Percentiles rank a stretch among this genome's conserved stretches.
Conservation (phyloP, 2,113 vertebrate genomes). For the Brachypteracias leptosomus region DNA sequence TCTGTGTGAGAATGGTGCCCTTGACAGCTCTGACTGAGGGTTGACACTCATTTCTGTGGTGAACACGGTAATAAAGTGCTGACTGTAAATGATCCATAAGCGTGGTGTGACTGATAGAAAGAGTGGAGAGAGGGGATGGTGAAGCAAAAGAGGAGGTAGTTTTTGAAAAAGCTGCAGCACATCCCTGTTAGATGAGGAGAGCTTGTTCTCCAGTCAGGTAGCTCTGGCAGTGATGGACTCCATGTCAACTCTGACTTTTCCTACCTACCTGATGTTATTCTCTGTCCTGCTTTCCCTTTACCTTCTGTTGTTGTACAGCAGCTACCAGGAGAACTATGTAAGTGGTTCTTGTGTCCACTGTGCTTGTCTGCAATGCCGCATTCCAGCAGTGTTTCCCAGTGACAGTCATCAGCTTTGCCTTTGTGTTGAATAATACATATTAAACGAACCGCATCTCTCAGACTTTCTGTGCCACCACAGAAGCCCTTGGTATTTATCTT, state of each 20-base stretch:
- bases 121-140: not conserved
- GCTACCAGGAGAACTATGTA: not conserved
- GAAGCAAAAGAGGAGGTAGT: not conserved
- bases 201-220: not conserved
- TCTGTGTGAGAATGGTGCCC: not conserved
- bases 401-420: not conserved
- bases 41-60: not conserved
- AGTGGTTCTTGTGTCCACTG: not conserved
- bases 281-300: not conserved
- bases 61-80: not conserved
- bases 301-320: not conserved
- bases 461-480: not conserved
- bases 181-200: fast-evolving
- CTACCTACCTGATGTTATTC: not conserved
- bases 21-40: not conserved
- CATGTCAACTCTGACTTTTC: not conserved
- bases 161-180: not conserved
- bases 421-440: not conserved
- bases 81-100: not conserved
- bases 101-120: not conserved
- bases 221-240: not conserved
- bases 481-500: not conserved
- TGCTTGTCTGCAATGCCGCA: not conserved
- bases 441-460: not conserved
- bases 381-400: not conserved